These are phyloP conservation scores for Mohoua ochrocephala DNA, from an alignment of 2,113 vertebrate species.

Conservation along the genomic window DNA sequence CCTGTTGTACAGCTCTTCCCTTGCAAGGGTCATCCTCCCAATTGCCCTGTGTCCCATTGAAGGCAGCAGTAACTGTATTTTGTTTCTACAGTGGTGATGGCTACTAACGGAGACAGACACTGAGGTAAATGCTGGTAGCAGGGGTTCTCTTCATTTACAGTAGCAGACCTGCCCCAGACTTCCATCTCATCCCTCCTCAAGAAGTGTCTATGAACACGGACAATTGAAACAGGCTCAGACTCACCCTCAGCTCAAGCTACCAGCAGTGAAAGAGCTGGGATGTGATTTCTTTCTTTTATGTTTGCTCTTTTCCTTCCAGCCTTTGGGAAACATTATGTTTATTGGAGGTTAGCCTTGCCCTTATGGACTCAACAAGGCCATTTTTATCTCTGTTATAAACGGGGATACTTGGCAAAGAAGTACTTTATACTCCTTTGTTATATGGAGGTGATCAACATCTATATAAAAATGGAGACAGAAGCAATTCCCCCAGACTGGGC, in stretches of 20 bases:
- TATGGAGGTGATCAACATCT: neutral
- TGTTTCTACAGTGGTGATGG: neutral
- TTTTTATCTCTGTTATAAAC: neutral
- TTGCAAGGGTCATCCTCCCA: neutral
- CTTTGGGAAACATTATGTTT: neutral
- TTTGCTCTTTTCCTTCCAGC: neutral
- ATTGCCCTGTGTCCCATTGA: fast-evolving
- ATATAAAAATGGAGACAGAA: neutral
- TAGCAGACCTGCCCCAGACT: neutral
- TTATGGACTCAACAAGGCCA: neutral
- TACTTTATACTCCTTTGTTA: neutral
- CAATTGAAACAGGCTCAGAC: neutral
- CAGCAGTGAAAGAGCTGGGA: neutral
- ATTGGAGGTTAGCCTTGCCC: neutral
- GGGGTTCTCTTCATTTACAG: neutral
- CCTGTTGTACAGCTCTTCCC: neutral
- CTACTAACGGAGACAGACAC: neutral
- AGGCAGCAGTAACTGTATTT: neutral
- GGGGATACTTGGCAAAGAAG: neutral
- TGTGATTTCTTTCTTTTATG: neutral
- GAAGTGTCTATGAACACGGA: neutral
- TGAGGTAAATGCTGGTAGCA: neutral
- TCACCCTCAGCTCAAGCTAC: neutral
- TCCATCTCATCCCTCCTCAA: neutral
- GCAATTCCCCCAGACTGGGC: neutral